These are phyloP conservation scores for Drosophila barbarae DNA, from an alignment of 2,888 invertebrate genomes.

Conservation along the genomic window DNA sequence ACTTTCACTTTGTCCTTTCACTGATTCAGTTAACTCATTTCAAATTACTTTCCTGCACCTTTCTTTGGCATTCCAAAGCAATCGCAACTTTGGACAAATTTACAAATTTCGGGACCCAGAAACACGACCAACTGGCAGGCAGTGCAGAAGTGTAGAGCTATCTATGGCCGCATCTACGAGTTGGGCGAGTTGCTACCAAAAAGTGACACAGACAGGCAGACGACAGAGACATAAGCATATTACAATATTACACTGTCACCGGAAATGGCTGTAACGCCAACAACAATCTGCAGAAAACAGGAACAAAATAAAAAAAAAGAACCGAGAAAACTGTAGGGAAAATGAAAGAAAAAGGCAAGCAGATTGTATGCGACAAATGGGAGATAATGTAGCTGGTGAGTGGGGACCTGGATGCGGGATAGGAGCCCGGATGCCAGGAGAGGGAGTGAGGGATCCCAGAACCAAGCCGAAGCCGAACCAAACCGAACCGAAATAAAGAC, in stretches of 20 bases:
- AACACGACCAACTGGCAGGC: conserved; percentile 13
- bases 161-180: conserved; percentile 33
- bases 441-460: conserved; percentile 10
- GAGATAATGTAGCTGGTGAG: conserved; percentile 69
- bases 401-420: conserved; percentile 28
- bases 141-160: conserved; percentile 36
- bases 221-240: conserved; percentile 75
- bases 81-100: conserved; percentile 30
- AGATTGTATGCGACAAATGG: conserved; percentile 76
- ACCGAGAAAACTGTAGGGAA: conserved; percentile 15
- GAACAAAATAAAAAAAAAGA: conserved; percentile 9
- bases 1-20: conserved; percentile 12
- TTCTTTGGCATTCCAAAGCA: conserved; percentile 1
- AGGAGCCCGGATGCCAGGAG: conserved; percentile 6
- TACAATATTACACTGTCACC: conserved; percentile 77
- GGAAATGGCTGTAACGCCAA: conserved; percentile 62
- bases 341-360: conserved; percentile 60
- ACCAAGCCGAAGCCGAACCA: conserved; percentile 12
- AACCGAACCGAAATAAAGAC: conserved; percentile 62
- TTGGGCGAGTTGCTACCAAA: conserved; percentile 21
- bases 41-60: conserved; percentile 3
- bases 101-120: conserved; percentile 9
- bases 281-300: conserved; percentile 29
- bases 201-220: conserved; percentile 32
- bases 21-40: conserved; percentile 9